A percentile compares a stretch with the other conserved stretches of the same genome.
phyloP scores from a whole-genome alignment of 1,140 invertebrate species.

The Aphidius ervi region DNA sequence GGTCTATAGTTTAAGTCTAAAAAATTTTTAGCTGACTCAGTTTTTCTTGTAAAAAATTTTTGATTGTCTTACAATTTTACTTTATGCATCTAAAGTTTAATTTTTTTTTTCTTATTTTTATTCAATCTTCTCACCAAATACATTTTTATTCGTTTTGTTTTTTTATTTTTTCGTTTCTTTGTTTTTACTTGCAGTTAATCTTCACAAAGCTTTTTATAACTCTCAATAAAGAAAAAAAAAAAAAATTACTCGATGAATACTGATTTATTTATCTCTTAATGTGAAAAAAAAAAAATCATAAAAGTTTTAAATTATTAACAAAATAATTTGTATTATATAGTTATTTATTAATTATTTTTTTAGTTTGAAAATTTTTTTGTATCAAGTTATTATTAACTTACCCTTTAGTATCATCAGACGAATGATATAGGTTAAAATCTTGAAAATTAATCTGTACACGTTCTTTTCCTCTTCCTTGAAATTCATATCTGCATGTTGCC shows the following conservation, averaged over 20 bases:
- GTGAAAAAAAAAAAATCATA: no score
- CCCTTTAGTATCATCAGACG: conserved; percentile 59
- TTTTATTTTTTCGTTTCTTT: no score
- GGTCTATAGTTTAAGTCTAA: neutral
- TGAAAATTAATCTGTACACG: conserved; percentile 73
- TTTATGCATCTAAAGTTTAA: neutral
- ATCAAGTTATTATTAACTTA: no score
- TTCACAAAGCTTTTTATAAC: no score
- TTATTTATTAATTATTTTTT: conserved; percentile 38
- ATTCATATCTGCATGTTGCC: conserved; percentile 78
- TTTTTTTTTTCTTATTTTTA: neutral
- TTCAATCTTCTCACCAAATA: neutral
- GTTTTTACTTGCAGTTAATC: no score
- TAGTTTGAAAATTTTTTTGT: no score
- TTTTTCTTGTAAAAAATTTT: neutral
- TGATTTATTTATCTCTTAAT: no score
- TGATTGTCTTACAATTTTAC: neutral
- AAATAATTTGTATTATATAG: conserved; percentile 34
- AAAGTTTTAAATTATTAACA: neutral
- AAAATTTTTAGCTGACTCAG: conserved; percentile 10
- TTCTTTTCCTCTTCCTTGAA: conserved; percentile 76
- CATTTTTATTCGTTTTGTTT: no score
- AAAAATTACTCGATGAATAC: no score
- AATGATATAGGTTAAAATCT: conserved; percentile 65
- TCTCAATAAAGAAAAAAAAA: no score